Evolutionary conservation across 2,113 vertebrate genomes (phyloP).

Genomic region (Sturnus vulgaris): DNA sequence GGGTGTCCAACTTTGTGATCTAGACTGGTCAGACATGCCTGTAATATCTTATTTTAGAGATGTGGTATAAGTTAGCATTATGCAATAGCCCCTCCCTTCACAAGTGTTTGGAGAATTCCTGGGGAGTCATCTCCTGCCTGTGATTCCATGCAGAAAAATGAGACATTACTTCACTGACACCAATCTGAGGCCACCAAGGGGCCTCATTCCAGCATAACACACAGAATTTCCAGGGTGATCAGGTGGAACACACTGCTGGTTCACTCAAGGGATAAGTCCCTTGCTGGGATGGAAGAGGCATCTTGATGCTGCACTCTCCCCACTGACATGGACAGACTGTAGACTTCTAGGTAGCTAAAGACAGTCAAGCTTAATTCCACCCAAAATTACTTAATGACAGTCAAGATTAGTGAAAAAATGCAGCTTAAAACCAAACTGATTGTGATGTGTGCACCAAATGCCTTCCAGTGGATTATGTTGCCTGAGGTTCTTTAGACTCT

Average conservation of each 20-base stretch:
- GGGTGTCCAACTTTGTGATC: background rate
- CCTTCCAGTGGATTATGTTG: background rate
- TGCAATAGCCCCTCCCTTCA: background rate
- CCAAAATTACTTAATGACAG: background rate
- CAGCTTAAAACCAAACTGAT: background rate
- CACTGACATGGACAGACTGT: background rate
- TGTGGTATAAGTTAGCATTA: background rate
- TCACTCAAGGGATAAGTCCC: background rate
- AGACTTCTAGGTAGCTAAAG: background rate
- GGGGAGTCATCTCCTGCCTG: background rate
- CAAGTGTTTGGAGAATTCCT: background rate
- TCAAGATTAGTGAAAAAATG: background rate
- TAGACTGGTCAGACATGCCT: background rate
- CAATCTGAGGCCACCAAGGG: background rate
- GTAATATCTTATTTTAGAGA: slow-evolving; percentile 23
- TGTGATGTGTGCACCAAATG: background rate
- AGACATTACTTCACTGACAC: slow-evolving; percentile 42
- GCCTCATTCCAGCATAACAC: background rate
- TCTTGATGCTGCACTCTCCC: fast-evolving
- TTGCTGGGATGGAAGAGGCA: background rate
- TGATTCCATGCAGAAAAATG: background rate
- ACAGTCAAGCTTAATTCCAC: background rate
- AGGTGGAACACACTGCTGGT: background rate
- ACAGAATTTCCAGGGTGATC: background rate
- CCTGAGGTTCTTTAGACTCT: background rate